These are phyloP conservation scores for Elegia similella DNA, from an alignment of 2,888 invertebrate species.

Conservation along the genomic window DNA sequence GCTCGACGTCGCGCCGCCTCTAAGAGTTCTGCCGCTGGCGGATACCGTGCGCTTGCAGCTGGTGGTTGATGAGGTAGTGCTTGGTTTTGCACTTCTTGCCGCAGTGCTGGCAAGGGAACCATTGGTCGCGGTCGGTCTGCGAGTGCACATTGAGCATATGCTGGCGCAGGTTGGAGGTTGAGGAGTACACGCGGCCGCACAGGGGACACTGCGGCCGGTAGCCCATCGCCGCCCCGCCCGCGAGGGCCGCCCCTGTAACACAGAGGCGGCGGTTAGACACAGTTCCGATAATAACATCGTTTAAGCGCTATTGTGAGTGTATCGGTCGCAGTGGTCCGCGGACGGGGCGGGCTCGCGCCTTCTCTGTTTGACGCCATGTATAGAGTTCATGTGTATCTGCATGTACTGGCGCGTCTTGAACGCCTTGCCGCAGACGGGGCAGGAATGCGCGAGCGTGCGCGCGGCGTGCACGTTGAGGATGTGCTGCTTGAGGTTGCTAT, in stretches of 20 bases:
- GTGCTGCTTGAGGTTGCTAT: slow-evolving; percentile 86
- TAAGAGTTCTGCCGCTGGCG: slow-evolving; percentile 84
- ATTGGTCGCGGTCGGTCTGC: slow-evolving; percentile 85
- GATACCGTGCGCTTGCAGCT: slow-evolving; percentile 88
- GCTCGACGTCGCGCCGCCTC: slow-evolving; percentile 66
- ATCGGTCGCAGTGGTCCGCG: slow-evolving; percentile 50
- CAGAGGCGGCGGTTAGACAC: slow-evolving; percentile 83
- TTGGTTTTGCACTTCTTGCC: slow-evolving; percentile 89
- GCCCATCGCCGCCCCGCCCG: slow-evolving; percentile 78
- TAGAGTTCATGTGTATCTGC: slow-evolving; percentile 85
- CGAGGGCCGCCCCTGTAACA: slow-evolving; percentile 85
- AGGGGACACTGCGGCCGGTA: slow-evolving; percentile 86
- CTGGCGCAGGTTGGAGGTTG: slow-evolving; percentile 88
- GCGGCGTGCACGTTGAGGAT: slow-evolving; percentile 85
- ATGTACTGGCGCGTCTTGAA: slow-evolving; percentile 88
- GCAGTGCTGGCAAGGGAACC: slow-evolving; percentile 87
- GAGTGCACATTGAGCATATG: slow-evolving; percentile 89
- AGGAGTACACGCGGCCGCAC: slow-evolving; percentile 87
- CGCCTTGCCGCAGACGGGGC: slow-evolving; percentile 84
- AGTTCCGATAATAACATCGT: slow-evolving; percentile 44
- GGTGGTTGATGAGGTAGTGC: slow-evolving; percentile 89
- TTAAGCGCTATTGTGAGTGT: slow-evolving; percentile 72
- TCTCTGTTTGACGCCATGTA: slow-evolving; percentile 85
- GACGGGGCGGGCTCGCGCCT: slow-evolving; percentile 68
- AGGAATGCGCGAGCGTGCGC: slow-evolving; percentile 81